These are phyloP conservation scores for Ardeotis arabs DNA, from an alignment of 2,113 vertebrate genomes.

Conservation along the genomic window DNA sequence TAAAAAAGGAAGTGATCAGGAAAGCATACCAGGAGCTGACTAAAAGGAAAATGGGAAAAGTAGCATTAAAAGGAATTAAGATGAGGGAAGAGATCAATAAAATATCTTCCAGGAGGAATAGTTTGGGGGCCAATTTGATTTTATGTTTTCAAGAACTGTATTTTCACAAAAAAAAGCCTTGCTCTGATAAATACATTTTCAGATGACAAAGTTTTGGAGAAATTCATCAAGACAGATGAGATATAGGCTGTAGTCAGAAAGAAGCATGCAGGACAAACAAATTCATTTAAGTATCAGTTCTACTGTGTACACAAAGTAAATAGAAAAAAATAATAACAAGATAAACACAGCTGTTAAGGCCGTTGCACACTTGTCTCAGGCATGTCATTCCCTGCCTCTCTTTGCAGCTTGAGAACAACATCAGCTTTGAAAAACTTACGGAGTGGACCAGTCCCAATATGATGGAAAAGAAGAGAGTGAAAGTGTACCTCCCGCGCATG, in stretches of 20 bases:
- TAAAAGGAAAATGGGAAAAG: not conserved
- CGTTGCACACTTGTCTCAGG: not conserved
- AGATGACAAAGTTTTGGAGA: not conserved
- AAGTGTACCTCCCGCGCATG: slow-evolving; percentile 73
- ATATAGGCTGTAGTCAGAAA: not conserved
- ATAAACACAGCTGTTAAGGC: not conserved
- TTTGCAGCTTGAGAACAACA: slow-evolving; percentile 54
- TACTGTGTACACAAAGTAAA: not conserved
- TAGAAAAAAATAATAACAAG: not conserved
- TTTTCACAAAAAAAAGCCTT: not conserved
- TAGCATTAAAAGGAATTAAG: not conserved
- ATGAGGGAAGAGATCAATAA: not conserved
- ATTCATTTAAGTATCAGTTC: not conserved
- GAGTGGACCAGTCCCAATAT: slow-evolving; percentile 51
- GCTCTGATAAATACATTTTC: not conserved
- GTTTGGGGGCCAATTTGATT: not conserved
- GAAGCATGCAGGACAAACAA: not conserved
- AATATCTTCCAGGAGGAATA: not conserved
- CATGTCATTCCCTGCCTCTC: not conserved
- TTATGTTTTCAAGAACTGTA: not conserved
- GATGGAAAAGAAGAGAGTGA: slow-evolving; percentile 60
- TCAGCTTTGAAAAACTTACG: slow-evolving; percentile 42
- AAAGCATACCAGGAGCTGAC: not conserved
- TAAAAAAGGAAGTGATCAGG: not conserved
- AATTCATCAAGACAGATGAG: not conserved